Base-by-base conservation (phyloP, 2,113 vertebrate genomes). In the Thermophis baileyi region DNA sequence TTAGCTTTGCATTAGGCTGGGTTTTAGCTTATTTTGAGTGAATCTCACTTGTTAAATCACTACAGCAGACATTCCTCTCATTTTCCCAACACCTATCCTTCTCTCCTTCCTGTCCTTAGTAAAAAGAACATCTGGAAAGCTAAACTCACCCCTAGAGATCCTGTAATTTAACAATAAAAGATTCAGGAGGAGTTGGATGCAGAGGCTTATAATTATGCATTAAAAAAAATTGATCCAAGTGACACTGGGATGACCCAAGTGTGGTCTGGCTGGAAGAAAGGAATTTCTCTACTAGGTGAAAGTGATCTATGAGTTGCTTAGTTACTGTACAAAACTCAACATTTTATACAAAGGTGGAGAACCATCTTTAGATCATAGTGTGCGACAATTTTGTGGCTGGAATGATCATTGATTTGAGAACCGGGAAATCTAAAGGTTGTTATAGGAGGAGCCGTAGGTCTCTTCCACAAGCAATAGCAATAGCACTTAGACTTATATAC, bases 101-200 rank as follows among this genome's bases (percentile, higher is more conserved):
- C 12, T 87, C 25, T 50, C 47, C 46, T 87, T 47, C 46, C 47
- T 87, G 46, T 14, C 14, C 25, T 14, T 24, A 27, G 22, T 25
- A 11, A 47, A 14, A 50, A 94, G 8, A 8, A 47, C 93, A 96
- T 96, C 93, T 96, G 96, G 95, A 95, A 93, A 63, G 89, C 24
- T 91, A 88, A 49, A n/a, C 0, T 10, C 92, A 0, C 87, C 40
- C 91, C 3, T 63, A 87, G 24, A 60, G 40, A 93, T 91, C 57
- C 89, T 95, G 18, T 96, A 96, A 96, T 97, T 96, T 96, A 93
- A 69, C 91, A 95, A 55, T 93, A 93, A 93, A 93, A 93, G 50
- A 93, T 96, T 93, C 5, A 94, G 94, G 50, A 88, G 54, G 94
- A 85, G 20, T 89, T 96, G 91, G 63, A 85, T 92, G 93, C 92